Conservation (phyloP, 2,888 invertebrate species). For the Rotaria socialis region DNA sequence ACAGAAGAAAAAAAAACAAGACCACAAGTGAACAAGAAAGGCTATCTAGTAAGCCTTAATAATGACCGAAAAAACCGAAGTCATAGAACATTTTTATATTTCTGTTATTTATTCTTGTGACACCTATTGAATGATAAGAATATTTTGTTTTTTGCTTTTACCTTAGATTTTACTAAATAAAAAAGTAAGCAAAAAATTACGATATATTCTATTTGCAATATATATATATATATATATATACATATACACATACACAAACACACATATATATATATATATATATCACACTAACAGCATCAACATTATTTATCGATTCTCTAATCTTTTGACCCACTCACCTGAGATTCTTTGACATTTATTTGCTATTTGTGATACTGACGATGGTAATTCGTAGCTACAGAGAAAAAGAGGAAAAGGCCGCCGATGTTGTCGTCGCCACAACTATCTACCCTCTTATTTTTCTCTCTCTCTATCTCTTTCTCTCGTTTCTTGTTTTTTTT, state of each 20-base stretch:
- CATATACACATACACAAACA: not conserved
- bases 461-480: not conserved
- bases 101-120: not conserved
- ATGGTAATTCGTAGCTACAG: constrained; percentile 13
- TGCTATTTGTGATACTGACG: constrained; percentile 8
- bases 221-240: not conserved
- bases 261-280: not conserved
- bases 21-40: no score
- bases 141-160: not conserved
- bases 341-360: constrained; percentile 18
- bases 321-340: constrained; percentile 12
- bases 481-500: not conserved
- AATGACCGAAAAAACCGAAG: not conserved
- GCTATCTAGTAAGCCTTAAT: no score
- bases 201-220: not conserved
- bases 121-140: not conserved
- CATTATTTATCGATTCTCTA: constrained; percentile 26
- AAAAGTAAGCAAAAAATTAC: not conserved
- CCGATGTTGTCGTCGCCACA: constrained; percentile 4
- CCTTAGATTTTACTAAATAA: not conserved
- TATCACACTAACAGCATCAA: not conserved
- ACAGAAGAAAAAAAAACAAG: no score
- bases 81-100: not conserved
- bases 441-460: constrained; percentile 8
- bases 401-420: constrained; percentile 29